phyloP scores from a whole-genome alignment of 2,797 vertebrate genomes.

The Lepilemur septentrionalis region DNA sequence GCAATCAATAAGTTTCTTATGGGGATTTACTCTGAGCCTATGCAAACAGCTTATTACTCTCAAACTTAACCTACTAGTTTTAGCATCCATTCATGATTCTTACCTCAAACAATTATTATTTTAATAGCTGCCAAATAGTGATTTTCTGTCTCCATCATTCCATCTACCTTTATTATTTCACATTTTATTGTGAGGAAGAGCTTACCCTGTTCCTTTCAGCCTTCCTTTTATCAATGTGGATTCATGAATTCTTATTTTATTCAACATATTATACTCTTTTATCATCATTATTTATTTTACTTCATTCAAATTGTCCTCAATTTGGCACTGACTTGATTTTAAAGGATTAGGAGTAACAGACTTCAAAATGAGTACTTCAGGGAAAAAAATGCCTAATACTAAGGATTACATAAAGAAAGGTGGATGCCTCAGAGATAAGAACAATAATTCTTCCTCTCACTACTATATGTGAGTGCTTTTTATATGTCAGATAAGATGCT shows the following conservation, averaged over 20 bases:
- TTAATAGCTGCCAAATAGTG: neutral
- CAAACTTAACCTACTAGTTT: neutral
- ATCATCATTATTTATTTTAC: neutral
- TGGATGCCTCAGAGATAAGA: neutral
- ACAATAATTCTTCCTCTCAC: neutral
- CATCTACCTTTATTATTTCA: constrained; percentile 41
- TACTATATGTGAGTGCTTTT: neutral
- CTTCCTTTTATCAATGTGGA: neutral
- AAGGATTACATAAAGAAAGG: neutral
- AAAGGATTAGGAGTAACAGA: neutral
- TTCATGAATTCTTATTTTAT: constrained; percentile 31
- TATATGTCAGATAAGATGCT: neutral
- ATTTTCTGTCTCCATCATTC: constrained; percentile 20
- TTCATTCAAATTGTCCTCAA: neutral
- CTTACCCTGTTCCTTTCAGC: neutral
- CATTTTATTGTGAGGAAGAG: neutral
- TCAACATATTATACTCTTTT: neutral
- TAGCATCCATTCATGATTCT: neutral
- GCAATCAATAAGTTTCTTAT: neutral
- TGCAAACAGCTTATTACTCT: neutral
- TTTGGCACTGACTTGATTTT: constrained; percentile 27
- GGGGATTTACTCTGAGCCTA: neutral
- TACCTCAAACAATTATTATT: neutral
- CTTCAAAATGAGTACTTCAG: neutral
- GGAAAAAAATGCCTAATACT: neutral